phyloP scores from a whole-genome alignment of 2,797 vertebrate genomes.

The Chromis chromis region DNA sequence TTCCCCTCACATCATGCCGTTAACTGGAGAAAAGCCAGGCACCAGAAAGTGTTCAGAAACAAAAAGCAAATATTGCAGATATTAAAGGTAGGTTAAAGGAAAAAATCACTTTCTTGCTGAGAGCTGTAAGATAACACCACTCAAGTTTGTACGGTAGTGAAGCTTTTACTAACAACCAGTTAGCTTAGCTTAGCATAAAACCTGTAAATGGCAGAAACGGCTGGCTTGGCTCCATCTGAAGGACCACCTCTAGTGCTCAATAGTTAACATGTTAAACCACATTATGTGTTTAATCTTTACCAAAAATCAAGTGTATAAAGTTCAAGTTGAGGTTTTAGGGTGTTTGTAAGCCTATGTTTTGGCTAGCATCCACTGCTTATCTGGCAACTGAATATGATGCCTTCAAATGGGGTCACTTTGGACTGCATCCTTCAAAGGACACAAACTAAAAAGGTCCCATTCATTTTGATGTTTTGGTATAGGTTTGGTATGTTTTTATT shows the following conservation, averaged over 20 bases:
- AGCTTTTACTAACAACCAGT: background rate
- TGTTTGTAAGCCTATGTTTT: background rate
- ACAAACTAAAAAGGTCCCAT: too few species aligned
- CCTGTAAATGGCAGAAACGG: background rate
- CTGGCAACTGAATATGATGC: background rate
- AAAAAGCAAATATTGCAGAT: constrained; percentile 12
- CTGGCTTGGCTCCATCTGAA: background rate
- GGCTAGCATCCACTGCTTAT: background rate
- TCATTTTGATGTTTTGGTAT: too few species aligned
- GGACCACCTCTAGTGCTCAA: background rate
- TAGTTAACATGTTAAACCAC: background rate
- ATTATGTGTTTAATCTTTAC: background rate
- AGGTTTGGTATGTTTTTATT: too few species aligned
- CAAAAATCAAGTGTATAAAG: too few species aligned
- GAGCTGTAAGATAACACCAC: constrained; percentile 4
- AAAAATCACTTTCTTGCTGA: background rate
- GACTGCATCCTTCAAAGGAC: too few species aligned
- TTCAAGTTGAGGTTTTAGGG: background rate
- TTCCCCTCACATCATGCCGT: constrained; percentile 44
- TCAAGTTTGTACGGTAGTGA: background rate
- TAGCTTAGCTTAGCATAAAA: constrained; percentile 34
- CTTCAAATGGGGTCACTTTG: too few species aligned
- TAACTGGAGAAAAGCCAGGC: constrained; percentile 48
- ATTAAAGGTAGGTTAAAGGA: constrained; percentile 25
- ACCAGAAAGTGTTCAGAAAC: constrained; percentile 27